phyloP scores from a whole-genome alignment of 1,140 invertebrate genomes.

The Drosophila repletoides region DNA sequence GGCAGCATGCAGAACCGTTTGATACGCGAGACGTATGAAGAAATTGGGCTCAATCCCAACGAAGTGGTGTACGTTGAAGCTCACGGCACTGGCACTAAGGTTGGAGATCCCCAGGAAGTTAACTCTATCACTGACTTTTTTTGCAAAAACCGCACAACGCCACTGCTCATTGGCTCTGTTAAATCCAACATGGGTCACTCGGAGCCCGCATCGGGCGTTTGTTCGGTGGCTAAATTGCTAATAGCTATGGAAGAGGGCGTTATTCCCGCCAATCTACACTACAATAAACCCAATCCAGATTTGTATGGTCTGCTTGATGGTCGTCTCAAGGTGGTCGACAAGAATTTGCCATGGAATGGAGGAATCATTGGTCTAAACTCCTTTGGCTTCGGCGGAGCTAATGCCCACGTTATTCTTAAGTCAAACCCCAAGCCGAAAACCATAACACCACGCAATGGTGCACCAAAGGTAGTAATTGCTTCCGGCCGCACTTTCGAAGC shows the following conservation, averaged over 20 bases:
- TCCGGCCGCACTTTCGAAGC: conserved; percentile 94
- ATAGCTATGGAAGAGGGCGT: conserved; percentile 94
- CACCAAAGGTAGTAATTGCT: conserved; percentile 89
- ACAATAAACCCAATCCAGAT: conserved; percentile 91
- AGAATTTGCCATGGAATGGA: conserved; percentile 91
- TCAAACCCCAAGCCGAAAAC: conserved; percentile 89
- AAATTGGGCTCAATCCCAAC: conserved; percentile 90
- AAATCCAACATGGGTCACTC: conserved; percentile 99
- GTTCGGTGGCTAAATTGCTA: conserved; percentile 94
- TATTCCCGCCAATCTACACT: conserved; percentile 96
- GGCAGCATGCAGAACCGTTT: conserved; percentile 93
- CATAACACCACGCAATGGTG: conserved; percentile 83
- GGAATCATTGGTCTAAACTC: conserved; percentile 95
- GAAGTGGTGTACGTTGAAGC: conserved; percentile 95
- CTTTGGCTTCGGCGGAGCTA: conserved; percentile 98
- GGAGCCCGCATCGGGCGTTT: conserved; percentile 95
- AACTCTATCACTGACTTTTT: conserved; percentile 96
- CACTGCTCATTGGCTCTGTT: conserved; percentile 95
- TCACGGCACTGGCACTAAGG: conserved; percentile 97
- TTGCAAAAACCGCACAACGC: conserved; percentile 90
- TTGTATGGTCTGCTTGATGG: conserved; percentile 95
- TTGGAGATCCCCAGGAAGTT: conserved; percentile 97
- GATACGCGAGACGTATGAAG: conserved; percentile 92
- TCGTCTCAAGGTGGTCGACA: conserved; percentile 92
- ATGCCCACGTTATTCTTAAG: conserved; percentile 94